Conservation (phyloP, 2,888 invertebrate species). For the Himalopsyche japonica region DNA sequence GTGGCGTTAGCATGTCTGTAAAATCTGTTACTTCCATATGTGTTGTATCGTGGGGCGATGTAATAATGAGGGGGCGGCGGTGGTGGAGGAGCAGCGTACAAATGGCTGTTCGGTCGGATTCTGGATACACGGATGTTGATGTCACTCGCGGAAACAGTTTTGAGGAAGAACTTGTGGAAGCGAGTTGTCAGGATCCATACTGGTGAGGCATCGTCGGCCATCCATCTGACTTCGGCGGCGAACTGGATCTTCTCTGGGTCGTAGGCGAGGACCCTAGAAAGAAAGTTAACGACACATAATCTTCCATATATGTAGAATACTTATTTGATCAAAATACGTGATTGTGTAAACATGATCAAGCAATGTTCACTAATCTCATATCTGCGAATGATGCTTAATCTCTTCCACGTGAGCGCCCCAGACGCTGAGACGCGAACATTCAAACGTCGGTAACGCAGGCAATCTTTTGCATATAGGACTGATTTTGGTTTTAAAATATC, state of each 20-base stretch:
- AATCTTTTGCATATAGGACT: no score
- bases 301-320: background rate
- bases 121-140: constrained; percentile 76
- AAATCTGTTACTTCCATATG: constrained; percentile 38
- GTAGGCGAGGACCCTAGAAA: constrained; percentile 68
- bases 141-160: constrained; percentile 66
- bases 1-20: constrained; percentile 52
- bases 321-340: no score
- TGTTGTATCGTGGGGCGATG: constrained; percentile 49
- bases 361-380: no score
- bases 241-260: constrained; percentile 76
- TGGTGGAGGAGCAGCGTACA: background rate
- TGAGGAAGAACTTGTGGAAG: constrained; percentile 80
- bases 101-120: constrained; percentile 33
- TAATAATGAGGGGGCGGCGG: background rate
- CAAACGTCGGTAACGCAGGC: no score
- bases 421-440: no score
- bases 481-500: no score
- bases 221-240: constrained; percentile 73
- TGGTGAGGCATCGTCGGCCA: constrained; percentile 68
- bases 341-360: no score
- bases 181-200: constrained; percentile 76
- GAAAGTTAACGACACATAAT: background rate
- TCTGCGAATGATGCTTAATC: no score
- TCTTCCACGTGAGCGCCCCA: no score